These are phyloP conservation scores for Leptonema lineaticorne DNA, from an alignment of 1,140 invertebrate species.

Conservation along the genomic window DNA sequence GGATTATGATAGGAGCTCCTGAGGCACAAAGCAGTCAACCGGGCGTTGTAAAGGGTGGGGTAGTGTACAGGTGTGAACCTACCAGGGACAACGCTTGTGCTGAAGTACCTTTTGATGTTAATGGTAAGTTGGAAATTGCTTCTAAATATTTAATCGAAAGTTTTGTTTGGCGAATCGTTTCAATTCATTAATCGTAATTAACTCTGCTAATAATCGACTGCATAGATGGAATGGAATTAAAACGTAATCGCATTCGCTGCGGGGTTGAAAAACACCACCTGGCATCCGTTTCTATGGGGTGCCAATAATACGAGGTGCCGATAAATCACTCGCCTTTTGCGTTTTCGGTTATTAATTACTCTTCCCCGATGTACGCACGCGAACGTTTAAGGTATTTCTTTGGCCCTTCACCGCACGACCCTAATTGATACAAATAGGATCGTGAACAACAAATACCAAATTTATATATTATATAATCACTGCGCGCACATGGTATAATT, in stretches of 20 bases:
- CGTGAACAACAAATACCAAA: not conserved
- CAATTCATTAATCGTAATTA: too few relatives aligned
- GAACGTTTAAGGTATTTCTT: not conserved
- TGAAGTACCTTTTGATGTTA: slow-evolving; percentile 69
- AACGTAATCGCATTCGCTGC: too few relatives aligned
- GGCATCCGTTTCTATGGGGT: not conserved
- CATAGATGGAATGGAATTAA: too few relatives aligned
- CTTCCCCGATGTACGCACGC: not conserved
- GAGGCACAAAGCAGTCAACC: slow-evolving; percentile 64
- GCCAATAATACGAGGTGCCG: slow-evolving; percentile 9
- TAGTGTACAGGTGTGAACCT: slow-evolving; percentile 74
- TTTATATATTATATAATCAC: too few relatives aligned
- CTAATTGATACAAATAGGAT: slow-evolving; percentile 34
- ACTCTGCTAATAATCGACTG: too few relatives aligned
- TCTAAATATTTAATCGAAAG: too few relatives aligned
- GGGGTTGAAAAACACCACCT: slow-evolving; percentile 4
- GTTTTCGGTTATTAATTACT: slow-evolving; percentile 30
- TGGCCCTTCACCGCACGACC: not conserved
- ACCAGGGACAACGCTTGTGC: slow-evolving; percentile 60
- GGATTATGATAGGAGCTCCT: slow-evolving; percentile 80
- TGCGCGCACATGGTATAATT: too few relatives aligned
- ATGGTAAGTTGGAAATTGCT: slow-evolving; percentile 63
- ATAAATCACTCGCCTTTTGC: slow-evolving; percentile 26
- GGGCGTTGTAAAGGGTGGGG: slow-evolving; percentile 66
- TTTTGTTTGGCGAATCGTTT: too few relatives aligned